Evolutionary conservation across 2,113 vertebrate species (phyloP), one percentile per base, ranked within the genome.

Genomic region (Hippopotamus amphibius): DNA sequence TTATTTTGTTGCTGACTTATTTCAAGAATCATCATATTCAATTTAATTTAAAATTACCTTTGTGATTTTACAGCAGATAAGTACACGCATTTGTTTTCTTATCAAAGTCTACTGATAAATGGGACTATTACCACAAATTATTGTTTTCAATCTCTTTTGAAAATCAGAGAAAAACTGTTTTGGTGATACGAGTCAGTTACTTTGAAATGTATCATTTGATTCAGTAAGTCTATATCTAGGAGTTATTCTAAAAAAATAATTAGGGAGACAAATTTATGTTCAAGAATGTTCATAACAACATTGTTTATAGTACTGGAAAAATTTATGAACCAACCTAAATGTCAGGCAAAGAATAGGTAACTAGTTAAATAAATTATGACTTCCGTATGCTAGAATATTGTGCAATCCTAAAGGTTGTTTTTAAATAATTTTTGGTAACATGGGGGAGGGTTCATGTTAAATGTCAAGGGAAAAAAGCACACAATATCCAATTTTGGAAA

Each of bases 291-390:
- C 26, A 81, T 13, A 80, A 68, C 4, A 81, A 15, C 43, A 81
- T 84, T 22, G 57, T 63, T 88, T 80, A 71, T 57, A 91, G 7
- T 68, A 76, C 1, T 43, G 24, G 53, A 46, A 77, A 84, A 76
- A 71, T 82, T 95, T 77, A 77, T 8, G 55, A 61, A 84, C 37
- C 61, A 28, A 61, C 7, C 22, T 26, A 77, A 86, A 91, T 74
- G 33, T 30, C 53, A 17, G 71, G 88, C 24, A 93, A 80, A 55
- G 17, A 72, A 55, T 24, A 43, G 21, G 13, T 5, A 14, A 57
- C 22, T 90, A 9, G 43, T 83, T 97, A 88, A 81, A 93, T 92
- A 91, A 80, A 95, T 91, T 92, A 72, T 71, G 19, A 69, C 2
- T 85, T 30, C 33, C n/a, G 69, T 28, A 37, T 85, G 50, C 21